Evolutionary conservation across 2,888 invertebrate species (phyloP).

Genomic region (Morpho deidamia): DNA sequence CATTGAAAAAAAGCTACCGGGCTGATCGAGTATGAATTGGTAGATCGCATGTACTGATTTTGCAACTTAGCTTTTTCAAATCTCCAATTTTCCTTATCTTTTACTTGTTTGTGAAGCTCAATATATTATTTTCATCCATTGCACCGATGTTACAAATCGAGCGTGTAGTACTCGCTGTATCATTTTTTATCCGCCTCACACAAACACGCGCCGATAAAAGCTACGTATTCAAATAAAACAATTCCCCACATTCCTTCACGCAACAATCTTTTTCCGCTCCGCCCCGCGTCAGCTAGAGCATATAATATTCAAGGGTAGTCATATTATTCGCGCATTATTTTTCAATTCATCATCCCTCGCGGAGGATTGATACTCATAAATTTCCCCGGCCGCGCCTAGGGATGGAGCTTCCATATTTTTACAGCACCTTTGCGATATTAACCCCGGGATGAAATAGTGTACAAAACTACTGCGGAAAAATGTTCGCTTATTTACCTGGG

Average conservation of each 20-base stretch:
- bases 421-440: slow-evolving; percentile 25
- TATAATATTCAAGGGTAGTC: slow-evolving; percentile 29
- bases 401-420: slow-evolving; percentile 19
- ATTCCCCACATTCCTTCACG: slow-evolving; percentile 1
- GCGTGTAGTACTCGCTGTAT: too few relatives aligned
- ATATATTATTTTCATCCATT: too few relatives aligned
- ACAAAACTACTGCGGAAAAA: slow-evolving; percentile 16
- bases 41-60: too few relatives aligned
- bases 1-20: too few relatives aligned
- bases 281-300: slow-evolving; percentile 14
- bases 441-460: slow-evolving; percentile 25
- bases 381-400: slow-evolving; percentile 20
- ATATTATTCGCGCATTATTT: slow-evolving; percentile 26
- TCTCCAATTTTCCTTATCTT: too few relatives aligned
- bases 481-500: slow-evolving; percentile 8
- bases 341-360: slow-evolving; percentile 26
- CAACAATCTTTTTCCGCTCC: slow-evolving; percentile 11
- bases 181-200: too few relatives aligned
- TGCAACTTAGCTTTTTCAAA: too few relatives aligned
- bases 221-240: neutral
- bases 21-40: too few relatives aligned
- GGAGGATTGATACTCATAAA: slow-evolving; percentile 32
- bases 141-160: too few relatives aligned
- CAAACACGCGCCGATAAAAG: too few relatives aligned
- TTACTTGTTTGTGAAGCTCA: too few relatives aligned